These are phyloP conservation scores for Listrodromus nycthemerus DNA, from an alignment of 2,888 invertebrate species.

Conservation along the genomic window DNA sequence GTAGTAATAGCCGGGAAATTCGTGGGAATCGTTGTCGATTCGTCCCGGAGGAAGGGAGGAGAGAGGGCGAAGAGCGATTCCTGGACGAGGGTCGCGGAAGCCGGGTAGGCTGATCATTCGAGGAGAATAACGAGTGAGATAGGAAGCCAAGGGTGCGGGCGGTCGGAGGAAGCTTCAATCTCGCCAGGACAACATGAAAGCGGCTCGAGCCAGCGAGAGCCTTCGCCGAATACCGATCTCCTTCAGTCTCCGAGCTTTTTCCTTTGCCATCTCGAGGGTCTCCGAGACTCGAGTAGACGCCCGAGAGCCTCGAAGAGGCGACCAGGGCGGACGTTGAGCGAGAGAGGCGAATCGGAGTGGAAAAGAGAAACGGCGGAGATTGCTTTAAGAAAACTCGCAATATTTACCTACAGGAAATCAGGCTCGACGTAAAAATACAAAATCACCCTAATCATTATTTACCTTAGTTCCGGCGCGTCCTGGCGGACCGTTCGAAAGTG, in stretches of 20 bases:
- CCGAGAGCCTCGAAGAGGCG: conserved; percentile 50
- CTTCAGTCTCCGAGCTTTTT: conserved; percentile 59
- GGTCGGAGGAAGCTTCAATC: conserved; percentile 61
- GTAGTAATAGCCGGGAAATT: conserved; percentile 15
- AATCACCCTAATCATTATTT: conserved; percentile 83
- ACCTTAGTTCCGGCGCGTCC: conserved; percentile 77
- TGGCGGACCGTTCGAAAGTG: conserved; percentile 60
- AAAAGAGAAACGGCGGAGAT: conserved; percentile 39
- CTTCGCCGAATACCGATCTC: conserved; percentile 68
- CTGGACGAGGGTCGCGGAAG: background rate
- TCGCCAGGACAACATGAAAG: conserved; percentile 67
- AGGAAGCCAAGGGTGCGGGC: background rate
- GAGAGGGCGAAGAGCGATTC: background rate
- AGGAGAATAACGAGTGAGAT: conserved; percentile 41
- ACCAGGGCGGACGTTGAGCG: conserved; percentile 39
- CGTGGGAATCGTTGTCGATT: conserved; percentile 14
- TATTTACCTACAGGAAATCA: conserved; percentile 82
- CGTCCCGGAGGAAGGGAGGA: background rate
- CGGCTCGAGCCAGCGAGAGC: conserved; percentile 59
- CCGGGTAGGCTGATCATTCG: conserved; percentile 15
- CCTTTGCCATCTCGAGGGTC: conserved; percentile 66
- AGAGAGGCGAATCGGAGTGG: conserved; percentile 27
- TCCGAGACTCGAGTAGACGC: conserved; percentile 56
- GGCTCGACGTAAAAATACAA: conserved; percentile 82
- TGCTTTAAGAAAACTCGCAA: conserved; percentile 82